phyloP scores from a whole-genome alignment of 2,888 invertebrate genomes.

The Cephus sareptanus region DNA sequence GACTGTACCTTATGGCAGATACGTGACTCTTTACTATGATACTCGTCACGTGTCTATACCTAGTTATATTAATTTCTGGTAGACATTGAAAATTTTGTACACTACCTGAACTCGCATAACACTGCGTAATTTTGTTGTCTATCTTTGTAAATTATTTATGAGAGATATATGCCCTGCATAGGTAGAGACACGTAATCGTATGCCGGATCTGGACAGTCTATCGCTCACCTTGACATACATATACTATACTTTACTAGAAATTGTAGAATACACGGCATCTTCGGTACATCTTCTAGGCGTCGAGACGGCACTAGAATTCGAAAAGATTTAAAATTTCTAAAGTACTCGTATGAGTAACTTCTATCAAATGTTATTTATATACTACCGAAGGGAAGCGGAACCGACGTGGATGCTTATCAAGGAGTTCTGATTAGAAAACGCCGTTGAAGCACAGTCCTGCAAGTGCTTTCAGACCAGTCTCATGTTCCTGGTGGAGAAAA shows the following conservation, averaged over 20 bases:
- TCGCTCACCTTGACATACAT: constrained; percentile 50
- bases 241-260: background rate
- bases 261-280: background rate
- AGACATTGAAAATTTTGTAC: background rate
- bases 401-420: background rate
- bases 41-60: background rate
- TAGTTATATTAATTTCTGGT: background rate
- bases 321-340: background rate
- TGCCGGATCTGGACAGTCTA: constrained; percentile 11
- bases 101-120: too few species aligned
- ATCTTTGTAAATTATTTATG: background rate
- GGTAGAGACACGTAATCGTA: background rate
- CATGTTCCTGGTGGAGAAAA: background rate
- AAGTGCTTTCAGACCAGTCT: background rate
- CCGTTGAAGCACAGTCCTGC: background rate
- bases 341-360: background rate
- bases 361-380: background rate
- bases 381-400: background rate
- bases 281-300: background rate
- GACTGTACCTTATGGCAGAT: background rate
- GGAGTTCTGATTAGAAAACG: background rate
- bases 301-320: background rate
- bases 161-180: background rate
- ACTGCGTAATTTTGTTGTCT: too few species aligned
- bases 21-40: background rate